Percentiles rank a stretch among this genome's conserved stretches.
Conservation (phyloP, 2,888 invertebrate genomes). For the Cheilosia urbana region DNA sequence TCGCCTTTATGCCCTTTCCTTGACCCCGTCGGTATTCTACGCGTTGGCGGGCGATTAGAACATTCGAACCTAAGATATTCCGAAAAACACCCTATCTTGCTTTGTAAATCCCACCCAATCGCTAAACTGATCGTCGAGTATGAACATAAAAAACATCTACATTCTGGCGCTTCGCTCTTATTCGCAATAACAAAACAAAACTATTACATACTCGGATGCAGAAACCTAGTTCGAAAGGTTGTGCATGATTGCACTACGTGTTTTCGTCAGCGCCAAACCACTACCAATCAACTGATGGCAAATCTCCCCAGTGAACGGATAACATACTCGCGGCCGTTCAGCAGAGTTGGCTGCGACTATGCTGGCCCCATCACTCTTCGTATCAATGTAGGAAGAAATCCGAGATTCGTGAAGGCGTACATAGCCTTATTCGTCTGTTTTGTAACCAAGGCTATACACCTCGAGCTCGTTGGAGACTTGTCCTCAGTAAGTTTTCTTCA, state of each 20-base stretch:
- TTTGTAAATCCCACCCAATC: conserved; percentile 21
- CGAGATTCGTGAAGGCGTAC: no score
- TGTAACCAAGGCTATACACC: no score
- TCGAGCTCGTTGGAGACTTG: no score
- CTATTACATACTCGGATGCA: conserved; percentile 8
- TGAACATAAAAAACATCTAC: not conserved
- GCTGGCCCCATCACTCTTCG: not conserved
- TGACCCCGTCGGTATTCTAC: no score
- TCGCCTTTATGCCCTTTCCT: not conserved
- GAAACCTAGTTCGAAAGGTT: conserved; percentile 8
- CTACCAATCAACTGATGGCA: not conserved
- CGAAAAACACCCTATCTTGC: conserved; percentile 40
- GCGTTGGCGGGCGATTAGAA: no score
- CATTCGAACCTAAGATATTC: not conserved
- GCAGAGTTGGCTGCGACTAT: conserved; percentile 20
- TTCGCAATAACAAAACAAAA: not conserved
- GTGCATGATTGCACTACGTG: not conserved
- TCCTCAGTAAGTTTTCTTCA: no score
- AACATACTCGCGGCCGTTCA: not conserved
- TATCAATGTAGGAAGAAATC: no score
- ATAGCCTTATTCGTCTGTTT: no score
- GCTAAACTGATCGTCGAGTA: not conserved
- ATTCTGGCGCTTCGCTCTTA: not conserved
- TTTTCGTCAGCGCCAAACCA: not conserved
- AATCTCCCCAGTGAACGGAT: not conserved